phyloP scores from a whole-genome alignment of 2,113 vertebrate genomes.

The Protobothrops mucrosquamatus region DNA sequence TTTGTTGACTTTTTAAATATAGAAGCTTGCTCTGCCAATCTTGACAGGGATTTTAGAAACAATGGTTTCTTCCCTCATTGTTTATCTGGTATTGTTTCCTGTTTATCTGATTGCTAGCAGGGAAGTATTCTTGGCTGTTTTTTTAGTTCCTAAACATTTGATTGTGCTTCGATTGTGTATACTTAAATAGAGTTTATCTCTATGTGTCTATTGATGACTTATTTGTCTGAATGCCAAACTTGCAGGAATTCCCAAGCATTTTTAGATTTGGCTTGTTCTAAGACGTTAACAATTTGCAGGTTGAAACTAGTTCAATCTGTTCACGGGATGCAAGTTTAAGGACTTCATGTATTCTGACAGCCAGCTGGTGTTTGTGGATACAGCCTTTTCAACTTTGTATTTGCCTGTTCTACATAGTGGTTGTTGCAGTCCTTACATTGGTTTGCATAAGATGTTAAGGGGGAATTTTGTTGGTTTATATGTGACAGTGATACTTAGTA shows the following conservation, averaged over 20 bases:
- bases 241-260: not conserved
- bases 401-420: no score
- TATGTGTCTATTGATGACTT: not conserved
- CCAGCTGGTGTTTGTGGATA: no score
- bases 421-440: no score
- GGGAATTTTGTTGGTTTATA: not conserved
- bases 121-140: not conserved
- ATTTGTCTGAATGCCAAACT: not conserved
- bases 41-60: not conserved
- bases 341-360: not conserved
- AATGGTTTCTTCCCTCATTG: not conserved
- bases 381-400: no score
- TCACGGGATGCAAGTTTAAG: not conserved
- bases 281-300: not conserved
- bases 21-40: not conserved
- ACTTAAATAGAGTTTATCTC: not conserved
- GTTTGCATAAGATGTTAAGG: not conserved
- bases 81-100: no score
- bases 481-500: not conserved
- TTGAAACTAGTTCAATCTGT: not conserved
- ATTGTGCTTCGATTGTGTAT: not conserved
- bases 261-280: not conserved
- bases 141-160: not conserved
- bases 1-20: not conserved
- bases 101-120: not conserved